Base-by-base conservation (phyloP, 2,797 vertebrate species). In the Anas georgica region DNA sequence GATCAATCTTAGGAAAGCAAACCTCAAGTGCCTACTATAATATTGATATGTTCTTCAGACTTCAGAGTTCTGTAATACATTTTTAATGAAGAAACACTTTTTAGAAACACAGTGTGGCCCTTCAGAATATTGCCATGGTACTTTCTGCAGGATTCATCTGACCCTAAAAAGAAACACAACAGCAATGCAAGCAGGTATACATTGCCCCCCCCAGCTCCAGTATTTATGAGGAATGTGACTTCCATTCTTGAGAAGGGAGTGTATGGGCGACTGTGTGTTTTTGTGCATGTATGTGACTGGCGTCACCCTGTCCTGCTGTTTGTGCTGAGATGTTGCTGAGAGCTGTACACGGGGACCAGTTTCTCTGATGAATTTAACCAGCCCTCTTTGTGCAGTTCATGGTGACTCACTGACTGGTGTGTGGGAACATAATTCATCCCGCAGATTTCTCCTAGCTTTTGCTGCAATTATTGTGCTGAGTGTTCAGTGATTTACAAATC, bases 1-100 rank as follows among this genome's bases (percentile, higher is more conserved):
- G 78, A 95, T 94, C 91, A 93, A 46, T 89, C 81, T 80, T 62
- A 74, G 66, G 78, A 78, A 94, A 90, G 78, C 37, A 94, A 93
- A 83, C 50, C 54, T 93, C 83, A 69, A 78, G 72, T 83, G 81
- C 68, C 68, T 91, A 37, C 86, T 96, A 17, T 90, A 94, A 95
- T 92, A 96, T 88, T 93, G 88, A 94, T 94, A 80, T 0, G 2
- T 58, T 74, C 48, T 78, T 92, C 74, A 90, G 92, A 86, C 70
- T 75, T 92, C 80, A 82, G 56, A 67, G 52, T 2, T 8, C 89
- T 90, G 78, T 50, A 91, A 92, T 95, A 39, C 12, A 86, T 96
- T 95, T 96, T 96, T 91, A 82, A 93, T 91, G 85, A 86, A 91
- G 48, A 93, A 93, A 88, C 0, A 1, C 46, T 88, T 84, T 86